phyloP scores from a whole-genome alignment of 2,888 invertebrate species.

The Tribolium freemani region DNA sequence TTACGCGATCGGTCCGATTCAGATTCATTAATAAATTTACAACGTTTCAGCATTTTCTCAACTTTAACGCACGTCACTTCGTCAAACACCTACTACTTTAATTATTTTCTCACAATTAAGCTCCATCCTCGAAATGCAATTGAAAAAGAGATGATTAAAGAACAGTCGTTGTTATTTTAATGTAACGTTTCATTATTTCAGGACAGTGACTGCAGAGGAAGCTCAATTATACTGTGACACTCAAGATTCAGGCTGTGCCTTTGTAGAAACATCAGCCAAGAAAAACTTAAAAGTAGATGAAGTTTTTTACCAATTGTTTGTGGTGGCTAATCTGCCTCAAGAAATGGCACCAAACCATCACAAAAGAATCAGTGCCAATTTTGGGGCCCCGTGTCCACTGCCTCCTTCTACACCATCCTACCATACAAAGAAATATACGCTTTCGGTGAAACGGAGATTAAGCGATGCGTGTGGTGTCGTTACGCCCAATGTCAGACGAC shows the following conservation, averaged over 20 bases:
- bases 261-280: slow-evolving; percentile 88
- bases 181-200: slow-evolving; percentile 60
- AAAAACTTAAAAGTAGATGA: slow-evolving; percentile 86
- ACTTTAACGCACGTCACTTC: not conserved
- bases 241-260: slow-evolving; percentile 83
- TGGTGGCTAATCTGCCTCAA: slow-evolving; percentile 84
- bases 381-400: slow-evolving; percentile 82
- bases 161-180: slow-evolving; percentile 3
- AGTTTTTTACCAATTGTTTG: slow-evolving; percentile 86
- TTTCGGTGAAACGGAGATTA: slow-evolving; percentile 85
- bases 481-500: slow-evolving; percentile 88
- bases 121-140: not conserved
- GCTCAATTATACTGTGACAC: slow-evolving; percentile 83
- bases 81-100: not conserved
- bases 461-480: slow-evolving; percentile 92
- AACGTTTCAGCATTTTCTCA: not conserved
- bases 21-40: not conserved
- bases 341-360: slow-evolving; percentile 94
- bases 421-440: slow-evolving; percentile 80
- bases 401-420: slow-evolving; percentile 78
- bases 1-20: not conserved
- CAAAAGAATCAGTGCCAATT: slow-evolving; percentile 82
- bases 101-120: not conserved
- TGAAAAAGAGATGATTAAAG: slow-evolving; percentile 24
- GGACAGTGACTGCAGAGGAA: slow-evolving; percentile 84